These are phyloP conservation scores for Paedocypris sp. DNA, from an alignment of 2,113 vertebrate genomes.

Conservation along the genomic window DNA sequence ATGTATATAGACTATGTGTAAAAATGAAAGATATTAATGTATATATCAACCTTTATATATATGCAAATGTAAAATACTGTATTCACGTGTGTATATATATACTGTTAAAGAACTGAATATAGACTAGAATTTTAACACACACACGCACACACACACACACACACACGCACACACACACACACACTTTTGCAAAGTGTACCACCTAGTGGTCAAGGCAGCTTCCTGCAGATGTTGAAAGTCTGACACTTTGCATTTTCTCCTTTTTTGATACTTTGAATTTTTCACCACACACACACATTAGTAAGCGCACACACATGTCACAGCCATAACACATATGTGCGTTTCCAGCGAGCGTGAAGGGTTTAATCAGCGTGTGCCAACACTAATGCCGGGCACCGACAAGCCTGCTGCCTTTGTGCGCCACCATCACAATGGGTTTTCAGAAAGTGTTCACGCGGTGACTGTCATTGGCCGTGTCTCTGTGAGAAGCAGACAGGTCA, in stretches of 20 bases:
- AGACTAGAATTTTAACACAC: too few species aligned
- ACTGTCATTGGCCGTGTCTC: conserved; percentile 22
- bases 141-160: too few species aligned
- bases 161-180: not conserved
- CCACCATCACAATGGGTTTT: conserved; percentile 14
- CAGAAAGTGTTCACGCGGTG: not conserved
- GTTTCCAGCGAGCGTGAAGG: conserved; percentile 3
- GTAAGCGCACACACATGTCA: not conserved
- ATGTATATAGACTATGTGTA: too few species aligned
- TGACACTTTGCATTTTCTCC: too few species aligned
- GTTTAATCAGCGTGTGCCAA: conserved; percentile 13
- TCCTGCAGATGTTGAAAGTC: not conserved
- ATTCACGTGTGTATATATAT: too few species aligned
- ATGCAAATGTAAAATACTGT: too few species aligned
- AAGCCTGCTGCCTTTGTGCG: not conserved
- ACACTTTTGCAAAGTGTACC: conserved; percentile 7
- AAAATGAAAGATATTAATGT: too few species aligned
- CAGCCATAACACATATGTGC: too few species aligned
- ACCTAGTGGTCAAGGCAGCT: conserved; percentile 5
- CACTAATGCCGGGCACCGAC: conserved; percentile 10
- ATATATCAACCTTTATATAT: too few species aligned
- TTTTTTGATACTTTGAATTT: too few species aligned
- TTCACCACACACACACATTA: too few species aligned
- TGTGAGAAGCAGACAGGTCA: conserved; percentile 18
- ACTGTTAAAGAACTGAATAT: too few species aligned